These are phyloP conservation scores for Lontra canadensis DNA, from an alignment of 2,113 vertebrate genomes.

Conservation along the genomic window DNA sequence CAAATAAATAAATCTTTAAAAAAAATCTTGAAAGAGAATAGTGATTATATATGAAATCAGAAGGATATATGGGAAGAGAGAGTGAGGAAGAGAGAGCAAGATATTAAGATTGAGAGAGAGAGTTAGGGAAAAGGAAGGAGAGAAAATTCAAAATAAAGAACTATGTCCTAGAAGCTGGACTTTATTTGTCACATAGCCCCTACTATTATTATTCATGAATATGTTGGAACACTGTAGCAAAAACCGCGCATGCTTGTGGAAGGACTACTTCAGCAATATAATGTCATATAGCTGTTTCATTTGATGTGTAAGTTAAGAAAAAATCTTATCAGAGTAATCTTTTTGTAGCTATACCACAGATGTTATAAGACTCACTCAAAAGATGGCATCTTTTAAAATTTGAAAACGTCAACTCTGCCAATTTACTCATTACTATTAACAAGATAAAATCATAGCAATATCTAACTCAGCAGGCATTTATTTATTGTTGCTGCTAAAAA, in stretches of 20 bases:
- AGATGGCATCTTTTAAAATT: constrained; percentile 61
- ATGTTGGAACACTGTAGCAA: neutral
- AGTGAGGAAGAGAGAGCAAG: neutral
- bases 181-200: neutral
- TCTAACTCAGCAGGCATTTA: constrained; percentile 57
- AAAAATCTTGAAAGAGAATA: neutral
- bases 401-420: constrained; percentile 47
- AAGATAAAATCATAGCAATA: constrained; percentile 60
- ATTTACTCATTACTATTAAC: constrained; percentile 73
- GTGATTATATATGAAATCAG: neutral
- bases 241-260: neutral
- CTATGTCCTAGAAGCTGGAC: neutral
- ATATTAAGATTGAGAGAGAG: neutral
- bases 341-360: constrained; percentile 14
- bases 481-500: constrained; percentile 65
- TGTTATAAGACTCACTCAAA: constrained; percentile 10
- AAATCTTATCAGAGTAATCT: neutral
- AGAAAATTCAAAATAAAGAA: neutral
- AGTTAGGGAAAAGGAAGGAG: neutral
- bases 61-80: neutral
- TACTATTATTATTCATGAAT: neutral
- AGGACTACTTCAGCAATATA: neutral
- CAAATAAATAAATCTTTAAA: too few relatives aligned
- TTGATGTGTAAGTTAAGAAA: constrained; percentile 36
- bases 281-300: neutral